Evolutionary conservation across 2,888 invertebrate species (phyloP), one percentile per base, ranked within the genome.

Genomic region (Dromius quadrimaculatus): DNA sequence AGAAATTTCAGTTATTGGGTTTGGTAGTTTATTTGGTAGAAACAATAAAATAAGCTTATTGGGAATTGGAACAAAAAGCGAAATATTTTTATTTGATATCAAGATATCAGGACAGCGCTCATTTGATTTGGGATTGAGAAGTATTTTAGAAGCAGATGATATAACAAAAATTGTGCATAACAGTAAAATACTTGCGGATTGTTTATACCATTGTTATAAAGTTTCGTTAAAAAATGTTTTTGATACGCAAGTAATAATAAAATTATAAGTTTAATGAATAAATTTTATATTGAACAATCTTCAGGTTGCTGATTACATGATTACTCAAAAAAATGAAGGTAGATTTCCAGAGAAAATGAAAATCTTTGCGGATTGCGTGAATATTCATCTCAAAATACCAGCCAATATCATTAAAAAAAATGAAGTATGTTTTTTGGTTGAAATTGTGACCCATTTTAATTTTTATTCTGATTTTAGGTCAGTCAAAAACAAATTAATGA

Each of bases 51-150:
- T 65, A 11, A 54, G 15, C 38, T 23, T 65, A 36, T 20, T 65
- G 15, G 34, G 11, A 22, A 36, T 54, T 2, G 65, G 11, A 3
- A 65, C 65, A n/a, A 36, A 20, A 15, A 23, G 17, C 4, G 22
- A 47, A 19, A 23, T 50, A 13, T 50, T 50, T 65, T 9, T 38
- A 5, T 54, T 65, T 54, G 65, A 65, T 41, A 36, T 65, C 8
- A 36, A 54, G 23, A 13, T 38, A 22, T 11, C 23, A 4, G 22
- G 8, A 22, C 13, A 23, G 1, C 23, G 19, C 28, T 50, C 65
- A 47, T 65, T 65, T 54, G 47, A 65, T 9, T 50, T 54, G 43
- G 65, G 65, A 4, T 38, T 65, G 13, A 36, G 15, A 23, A 38
- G 36, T 9, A 36, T 65, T 13, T 54, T 65, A 9, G 65, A 65